phyloP scores from a whole-genome alignment of 2,797 vertebrate genomes.

The Micropoecilia bifurca region DNA sequence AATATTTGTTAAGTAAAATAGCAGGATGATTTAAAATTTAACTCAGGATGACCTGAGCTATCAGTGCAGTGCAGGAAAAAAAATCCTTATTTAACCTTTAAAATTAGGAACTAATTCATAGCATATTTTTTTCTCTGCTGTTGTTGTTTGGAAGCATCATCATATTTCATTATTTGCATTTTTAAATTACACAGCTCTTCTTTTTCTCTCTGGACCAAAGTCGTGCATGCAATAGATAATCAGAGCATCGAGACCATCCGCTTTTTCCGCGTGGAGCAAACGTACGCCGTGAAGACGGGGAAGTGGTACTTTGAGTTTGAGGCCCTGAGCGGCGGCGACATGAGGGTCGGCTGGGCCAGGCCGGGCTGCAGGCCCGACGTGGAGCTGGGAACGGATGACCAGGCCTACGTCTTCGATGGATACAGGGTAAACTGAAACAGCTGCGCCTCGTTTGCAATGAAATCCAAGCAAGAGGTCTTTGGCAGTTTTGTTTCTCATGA shows the following conservation, averaged over 20 bases:
- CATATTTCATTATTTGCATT: not conserved
- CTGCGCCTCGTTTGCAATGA: not conserved
- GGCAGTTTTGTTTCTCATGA: not conserved
- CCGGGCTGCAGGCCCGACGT: constrained; percentile 91
- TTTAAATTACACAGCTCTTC: not conserved
- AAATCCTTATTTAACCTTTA: not conserved
- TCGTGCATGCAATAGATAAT: constrained; percentile 83
- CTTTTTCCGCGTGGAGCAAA: constrained; percentile 94
- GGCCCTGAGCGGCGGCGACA: constrained; percentile 92
- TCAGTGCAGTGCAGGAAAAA: not conserved
- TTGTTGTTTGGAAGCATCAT: not conserved
- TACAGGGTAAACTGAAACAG: constrained; percentile 84
- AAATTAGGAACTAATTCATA: not conserved
- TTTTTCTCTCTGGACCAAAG: constrained; percentile 60
- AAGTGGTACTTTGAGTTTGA: constrained; percentile 99
- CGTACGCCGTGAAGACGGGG: constrained; percentile 91
- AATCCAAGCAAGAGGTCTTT: no score
- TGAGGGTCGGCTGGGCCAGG: constrained; percentile 97
- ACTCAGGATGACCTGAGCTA: not conserved
- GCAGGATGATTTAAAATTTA: not conserved
- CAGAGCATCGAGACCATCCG: constrained; percentile 92
- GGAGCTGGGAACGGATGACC: constrained; percentile 91
- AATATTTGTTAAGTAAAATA: not conserved
- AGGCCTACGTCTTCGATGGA: constrained; percentile 96
- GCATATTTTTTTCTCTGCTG: not conserved